Percentiles rank a stretch among this genome's conserved stretches.
Evolutionary conservation across 1,140 invertebrate species (phyloP).

Genomic region (Hycleus cichorii): DNA sequence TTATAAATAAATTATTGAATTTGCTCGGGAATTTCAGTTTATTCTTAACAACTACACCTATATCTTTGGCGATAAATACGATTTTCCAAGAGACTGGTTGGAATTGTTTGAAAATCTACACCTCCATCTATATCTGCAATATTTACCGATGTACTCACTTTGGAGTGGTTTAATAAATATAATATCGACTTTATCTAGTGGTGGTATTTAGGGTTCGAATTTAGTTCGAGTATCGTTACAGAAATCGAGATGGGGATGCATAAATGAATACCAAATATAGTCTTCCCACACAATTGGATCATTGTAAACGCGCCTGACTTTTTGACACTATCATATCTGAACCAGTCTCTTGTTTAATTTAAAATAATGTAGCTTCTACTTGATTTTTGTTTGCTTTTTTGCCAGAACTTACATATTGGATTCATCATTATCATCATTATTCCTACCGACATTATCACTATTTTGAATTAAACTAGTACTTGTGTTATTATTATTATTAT

Average conservation of each 20-base stretch:
- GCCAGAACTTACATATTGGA: conserved; percentile 37
- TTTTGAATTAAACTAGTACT: conserved; percentile 28
- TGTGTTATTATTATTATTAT: conserved; percentile 22
- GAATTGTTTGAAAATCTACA: neutral
- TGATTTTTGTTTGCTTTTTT: neutral
- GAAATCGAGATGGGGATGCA: no score
- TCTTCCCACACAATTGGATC: neutral
- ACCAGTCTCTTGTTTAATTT: neutral
- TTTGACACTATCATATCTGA: neutral
- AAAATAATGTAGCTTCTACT: neutral
- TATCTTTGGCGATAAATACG: conserved; percentile 18
- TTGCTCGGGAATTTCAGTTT: conserved; percentile 6
- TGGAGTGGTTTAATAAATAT: no score
- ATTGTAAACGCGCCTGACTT: neutral
- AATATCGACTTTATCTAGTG: no score
- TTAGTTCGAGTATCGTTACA: no score
- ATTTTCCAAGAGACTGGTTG: neutral
- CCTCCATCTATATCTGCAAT: no score
- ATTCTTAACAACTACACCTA: conserved; percentile 9
- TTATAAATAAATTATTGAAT: conserved; percentile 6
- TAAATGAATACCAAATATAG: no score
- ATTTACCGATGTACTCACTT: no score
- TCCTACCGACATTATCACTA: conserved; percentile 42
- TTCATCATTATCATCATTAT: conserved; percentile 54
- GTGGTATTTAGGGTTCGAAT: no score